These are phyloP conservation scores for Sus cebifrons DNA, from an alignment of 2,797 vertebrate genomes.

Conservation along the genomic window DNA sequence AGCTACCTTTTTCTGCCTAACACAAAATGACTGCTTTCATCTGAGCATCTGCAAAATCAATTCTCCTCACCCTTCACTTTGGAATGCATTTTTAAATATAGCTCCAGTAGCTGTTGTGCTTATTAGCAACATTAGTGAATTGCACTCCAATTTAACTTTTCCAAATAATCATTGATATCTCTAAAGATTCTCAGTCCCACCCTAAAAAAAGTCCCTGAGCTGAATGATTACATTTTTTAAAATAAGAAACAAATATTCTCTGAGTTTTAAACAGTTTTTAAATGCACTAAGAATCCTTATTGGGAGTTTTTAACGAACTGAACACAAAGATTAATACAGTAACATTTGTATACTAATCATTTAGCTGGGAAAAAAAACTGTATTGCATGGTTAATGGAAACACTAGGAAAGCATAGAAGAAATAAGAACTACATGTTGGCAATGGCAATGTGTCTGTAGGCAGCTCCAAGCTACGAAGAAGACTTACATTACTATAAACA, in stretches of 20 bases:
- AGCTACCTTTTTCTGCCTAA: constrained; percentile 44
- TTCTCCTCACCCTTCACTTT: constrained; percentile 61
- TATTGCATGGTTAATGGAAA: constrained; percentile 82
- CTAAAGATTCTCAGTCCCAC: neutral
- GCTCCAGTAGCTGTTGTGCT: neutral
- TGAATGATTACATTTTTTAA: constrained; percentile 10
- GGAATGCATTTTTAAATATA: constrained; percentile 37
- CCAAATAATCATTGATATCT: neutral
- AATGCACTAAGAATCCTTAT: constrained; percentile 80
- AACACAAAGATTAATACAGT: constrained; percentile 84
- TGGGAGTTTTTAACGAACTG: constrained; percentile 70
- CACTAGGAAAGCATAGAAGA: constrained; percentile 78
- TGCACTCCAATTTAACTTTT: constrained; percentile 24
- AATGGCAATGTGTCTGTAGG: constrained; percentile 20
- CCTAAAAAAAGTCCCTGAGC: neutral
- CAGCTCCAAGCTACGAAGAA: constrained; percentile 46
- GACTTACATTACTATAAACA: constrained; percentile 67
- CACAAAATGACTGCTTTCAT: constrained; percentile 58
- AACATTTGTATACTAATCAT: constrained; percentile 84
- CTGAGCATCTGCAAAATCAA: constrained; percentile 65
- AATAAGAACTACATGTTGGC: constrained; percentile 69
- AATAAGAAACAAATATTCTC: constrained; percentile 64
- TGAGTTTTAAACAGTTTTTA: constrained; percentile 78
- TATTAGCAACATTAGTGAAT: constrained; percentile 45
- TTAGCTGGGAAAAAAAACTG: constrained; percentile 82